Evolutionary conservation across 2,113 vertebrate species (phyloP).

Genomic region (Tonatia bakeri): DNA sequence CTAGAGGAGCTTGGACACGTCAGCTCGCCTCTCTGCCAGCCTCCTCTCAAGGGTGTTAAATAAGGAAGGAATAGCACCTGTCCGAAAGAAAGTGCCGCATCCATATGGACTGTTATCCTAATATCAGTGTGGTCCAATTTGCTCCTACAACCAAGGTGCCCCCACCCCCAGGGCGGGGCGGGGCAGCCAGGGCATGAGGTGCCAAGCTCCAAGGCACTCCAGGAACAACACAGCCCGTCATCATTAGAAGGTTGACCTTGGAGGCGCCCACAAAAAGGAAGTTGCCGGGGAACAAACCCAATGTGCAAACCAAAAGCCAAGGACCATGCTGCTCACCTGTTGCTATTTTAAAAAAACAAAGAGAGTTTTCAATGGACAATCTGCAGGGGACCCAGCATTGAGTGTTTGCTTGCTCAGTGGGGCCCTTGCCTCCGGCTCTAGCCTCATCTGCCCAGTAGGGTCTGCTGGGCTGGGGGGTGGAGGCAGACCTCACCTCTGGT

Average conservation of each 20-base stretch:
- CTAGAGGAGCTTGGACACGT: accelerated
- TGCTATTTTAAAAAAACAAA: not conserved
- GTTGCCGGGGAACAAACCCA: not conserved
- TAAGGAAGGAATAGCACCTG: accelerated
- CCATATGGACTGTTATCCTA: not conserved
- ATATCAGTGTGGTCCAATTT: accelerated
- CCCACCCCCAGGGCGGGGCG: too few species aligned
- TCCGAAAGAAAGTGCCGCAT: not conserved
- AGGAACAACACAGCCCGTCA: accelerated
- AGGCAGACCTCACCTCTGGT: not conserved
- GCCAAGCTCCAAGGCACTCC: not conserved
- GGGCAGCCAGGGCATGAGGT: not conserved
- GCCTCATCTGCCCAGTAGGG: not conserved
- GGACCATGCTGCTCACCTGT: accelerated
- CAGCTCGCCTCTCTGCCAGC: not conserved
- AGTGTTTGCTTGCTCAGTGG: not conserved
- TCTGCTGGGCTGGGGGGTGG: accelerated
- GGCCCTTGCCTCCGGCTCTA: not conserved
- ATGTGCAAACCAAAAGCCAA: not conserved
- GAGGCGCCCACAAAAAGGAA: not conserved
- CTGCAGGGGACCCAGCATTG: accelerated
- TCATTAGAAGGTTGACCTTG: not conserved
- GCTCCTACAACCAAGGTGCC: not conserved
- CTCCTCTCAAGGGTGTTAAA: not conserved
- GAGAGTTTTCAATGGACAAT: accelerated